These are phyloP conservation scores for Eulacestoma nigropectus DNA, from an alignment of 2,113 vertebrate species.

Conservation along the genomic window DNA sequence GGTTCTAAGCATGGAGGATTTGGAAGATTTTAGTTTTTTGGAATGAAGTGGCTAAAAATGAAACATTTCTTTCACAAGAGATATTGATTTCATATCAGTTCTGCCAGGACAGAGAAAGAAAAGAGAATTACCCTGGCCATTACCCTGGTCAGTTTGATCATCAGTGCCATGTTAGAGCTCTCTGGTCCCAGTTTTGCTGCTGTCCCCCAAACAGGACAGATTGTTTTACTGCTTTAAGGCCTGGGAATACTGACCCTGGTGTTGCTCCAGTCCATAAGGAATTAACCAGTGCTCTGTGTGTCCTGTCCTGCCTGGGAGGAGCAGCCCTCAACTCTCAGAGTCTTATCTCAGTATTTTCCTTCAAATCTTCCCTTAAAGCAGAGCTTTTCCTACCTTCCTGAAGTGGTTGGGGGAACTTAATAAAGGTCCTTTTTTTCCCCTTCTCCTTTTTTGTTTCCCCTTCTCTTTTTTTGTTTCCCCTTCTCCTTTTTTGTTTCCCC, in stretches of 20 bases:
- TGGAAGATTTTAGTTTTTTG: neutral
- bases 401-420: neutral
- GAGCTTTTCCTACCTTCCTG: neutral
- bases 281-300: neutral
- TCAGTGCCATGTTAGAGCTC: fast-evolving
- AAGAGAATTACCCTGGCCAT: neutral
- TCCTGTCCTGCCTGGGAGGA: neutral
- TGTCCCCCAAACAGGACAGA: neutral
- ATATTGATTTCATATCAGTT: neutral
- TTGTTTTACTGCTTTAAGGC: neutral
- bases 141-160: neutral
- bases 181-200: neutral
- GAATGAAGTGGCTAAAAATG: neutral
- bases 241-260: neutral
- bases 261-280: neutral
- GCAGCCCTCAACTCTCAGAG: neutral
- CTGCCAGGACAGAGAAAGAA: neutral
- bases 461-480: neutral
- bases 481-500: fast-evolving
- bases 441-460: too few species aligned
- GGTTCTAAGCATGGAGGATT: neutral
- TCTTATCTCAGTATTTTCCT: neutral
- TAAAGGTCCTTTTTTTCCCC: fast-evolving
- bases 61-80: neutral
- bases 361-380: neutral